Evolutionary conservation across 2,113 vertebrate genomes (phyloP), one percentile per base, ranked within the genome.

Genomic region (Mustela lutreola): DNA sequence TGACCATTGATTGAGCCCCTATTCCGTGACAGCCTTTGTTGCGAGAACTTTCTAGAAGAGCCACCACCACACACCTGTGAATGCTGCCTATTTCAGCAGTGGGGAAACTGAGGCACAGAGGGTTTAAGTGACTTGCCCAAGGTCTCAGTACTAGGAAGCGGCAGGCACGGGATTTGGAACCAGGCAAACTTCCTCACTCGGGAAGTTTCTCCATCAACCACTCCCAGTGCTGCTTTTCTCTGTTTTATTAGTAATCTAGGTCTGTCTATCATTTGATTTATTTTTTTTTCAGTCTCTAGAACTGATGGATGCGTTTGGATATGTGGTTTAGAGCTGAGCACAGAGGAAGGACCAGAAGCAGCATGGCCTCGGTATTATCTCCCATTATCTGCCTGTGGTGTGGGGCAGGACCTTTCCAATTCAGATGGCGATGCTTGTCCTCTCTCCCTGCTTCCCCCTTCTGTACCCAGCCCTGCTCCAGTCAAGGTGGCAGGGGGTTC

Each of bases 351-450:
- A 53, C 62, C 14, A 4, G 85, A 48, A 45, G 39, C 12, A 8
- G 11, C 65, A 39, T 5, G 9, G 53, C n/a, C 82, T 93, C 10
- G 11, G 21, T 7, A 0, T 15, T 12, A 14, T 15, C 28, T 78
- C 15, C 33, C 24, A 18, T 4, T 0, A 8, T 9, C 12, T 7
- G 7, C 45, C 33, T 0, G 85, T 33, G 65, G 3, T 5, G 2
- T 19, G 36, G 31, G 0, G 22, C 65, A 42, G 28, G 15, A 21
- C 26, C 28, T 78, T 71, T 22, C n/a, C 1, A 1, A 2, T 26
- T 10, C 4, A 0, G 65, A 8, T 42, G 31, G 5, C 0, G 1
- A 8, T 33, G 16, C 28, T 12, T 0, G 31, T 65, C 33, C 6
- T 76, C 22, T n/a, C 12, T 36, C 42, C 18, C 33, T 1, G 21